These are phyloP conservation scores for Malurus melanocephalus DNA, from an alignment of 2,113 vertebrate genomes.

Conservation along the genomic window DNA sequence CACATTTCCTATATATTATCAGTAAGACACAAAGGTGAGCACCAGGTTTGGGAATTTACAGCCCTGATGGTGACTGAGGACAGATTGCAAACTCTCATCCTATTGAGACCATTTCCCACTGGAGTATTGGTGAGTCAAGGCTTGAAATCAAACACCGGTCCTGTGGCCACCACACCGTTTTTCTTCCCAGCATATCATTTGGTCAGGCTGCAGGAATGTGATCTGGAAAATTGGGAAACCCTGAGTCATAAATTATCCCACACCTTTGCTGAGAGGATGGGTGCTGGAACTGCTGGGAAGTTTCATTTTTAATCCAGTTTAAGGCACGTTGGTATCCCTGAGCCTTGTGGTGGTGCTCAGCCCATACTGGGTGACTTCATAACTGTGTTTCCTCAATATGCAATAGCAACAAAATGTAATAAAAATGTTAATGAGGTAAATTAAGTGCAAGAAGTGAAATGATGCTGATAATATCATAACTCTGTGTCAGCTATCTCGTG, in stretches of 20 bases:
- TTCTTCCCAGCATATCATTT: not conserved
- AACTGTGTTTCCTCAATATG: not conserved
- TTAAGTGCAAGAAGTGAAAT: conserved; percentile 41
- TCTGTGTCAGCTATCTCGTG: not conserved
- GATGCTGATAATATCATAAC: conserved; percentile 3
- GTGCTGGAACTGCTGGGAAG: not conserved
- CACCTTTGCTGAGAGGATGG: not conserved
- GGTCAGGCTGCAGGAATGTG: not conserved
- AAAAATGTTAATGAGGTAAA: conserved; percentile 42
- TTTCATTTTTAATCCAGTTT: not conserved
- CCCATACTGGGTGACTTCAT: not conserved
- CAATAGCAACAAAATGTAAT: not conserved
- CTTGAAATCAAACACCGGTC: conserved; percentile 21
- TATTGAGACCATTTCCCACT: not conserved
- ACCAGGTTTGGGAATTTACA: conserved; percentile 27
- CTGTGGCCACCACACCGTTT: not conserved
- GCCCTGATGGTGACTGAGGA: not conserved
- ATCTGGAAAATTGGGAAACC: not conserved
- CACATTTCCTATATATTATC: not conserved
- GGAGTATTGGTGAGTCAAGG: not conserved
- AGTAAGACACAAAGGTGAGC: conserved; percentile 33
- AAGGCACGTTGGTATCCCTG: not conserved
- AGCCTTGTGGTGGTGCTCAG: not conserved
- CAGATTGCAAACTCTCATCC: not conserved
- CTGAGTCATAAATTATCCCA: not conserved